Percentiles rank a stretch among this genome's conserved stretches.
phyloP scores from a whole-genome alignment of 1,140 invertebrate species.

The Saxidomus purpurata region DNA sequence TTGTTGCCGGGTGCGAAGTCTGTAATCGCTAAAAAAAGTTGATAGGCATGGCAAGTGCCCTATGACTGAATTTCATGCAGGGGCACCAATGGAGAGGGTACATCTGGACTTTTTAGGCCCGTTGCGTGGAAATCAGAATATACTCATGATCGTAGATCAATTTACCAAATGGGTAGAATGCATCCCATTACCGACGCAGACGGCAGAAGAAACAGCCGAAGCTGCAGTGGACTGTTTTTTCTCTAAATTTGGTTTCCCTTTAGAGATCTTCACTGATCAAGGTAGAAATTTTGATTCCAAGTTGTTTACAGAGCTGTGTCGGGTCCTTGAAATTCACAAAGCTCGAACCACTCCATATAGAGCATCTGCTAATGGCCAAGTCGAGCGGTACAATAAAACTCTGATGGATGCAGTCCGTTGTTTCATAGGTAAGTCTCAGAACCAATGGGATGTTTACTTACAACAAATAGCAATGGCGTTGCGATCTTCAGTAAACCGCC shows the following conservation, averaged over 20 bases:
- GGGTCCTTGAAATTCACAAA: constrained; percentile 67
- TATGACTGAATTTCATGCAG: constrained; percentile 12
- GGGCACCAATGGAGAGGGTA: not conserved
- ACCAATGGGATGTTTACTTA: not conserved
- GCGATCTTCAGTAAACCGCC: constrained; percentile 12
- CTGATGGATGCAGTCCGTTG: constrained; percentile 38
- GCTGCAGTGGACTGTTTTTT: constrained; percentile 33
- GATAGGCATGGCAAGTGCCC: not conserved
- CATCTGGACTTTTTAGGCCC: not conserved
- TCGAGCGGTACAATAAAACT: constrained; percentile 75
- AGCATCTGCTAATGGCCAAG: constrained; percentile 79
- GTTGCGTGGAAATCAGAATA: constrained; percentile 70
- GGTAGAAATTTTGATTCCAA: constrained; percentile 16
- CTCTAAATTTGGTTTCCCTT: not conserved
- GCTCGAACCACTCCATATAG: constrained; percentile 73
- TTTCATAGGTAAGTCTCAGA: constrained; percentile 27
- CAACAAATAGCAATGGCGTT: constrained; percentile 24
- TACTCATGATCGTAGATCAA: constrained; percentile 75
- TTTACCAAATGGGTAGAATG: constrained; percentile 80
- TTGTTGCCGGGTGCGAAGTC: constrained; percentile 14
- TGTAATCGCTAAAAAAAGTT: constrained; percentile 48
- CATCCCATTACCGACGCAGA: constrained; percentile 68
- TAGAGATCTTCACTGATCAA: not conserved
- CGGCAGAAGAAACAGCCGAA: constrained; percentile 58
- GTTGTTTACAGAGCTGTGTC: not conserved